Evolutionary conservation across 1,140 invertebrate genomes (phyloP), one percentile per base, ranked within the genome.

Genomic region (Teleopsis dalmanni): DNA sequence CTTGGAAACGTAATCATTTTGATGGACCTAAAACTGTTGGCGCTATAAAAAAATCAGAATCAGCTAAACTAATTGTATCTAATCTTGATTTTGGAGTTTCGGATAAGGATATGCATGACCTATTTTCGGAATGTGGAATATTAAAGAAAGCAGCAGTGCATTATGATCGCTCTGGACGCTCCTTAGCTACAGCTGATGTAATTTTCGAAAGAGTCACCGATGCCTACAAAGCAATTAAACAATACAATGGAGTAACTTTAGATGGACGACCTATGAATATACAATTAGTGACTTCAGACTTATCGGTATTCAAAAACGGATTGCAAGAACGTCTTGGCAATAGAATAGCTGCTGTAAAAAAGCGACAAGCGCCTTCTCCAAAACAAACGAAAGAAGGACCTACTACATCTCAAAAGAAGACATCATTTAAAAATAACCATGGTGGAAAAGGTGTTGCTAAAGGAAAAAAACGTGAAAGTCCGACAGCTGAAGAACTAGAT

Each of bases 41-140:
- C 52, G 57, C 60, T 44, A 62, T 58, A 45, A 73, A 76, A 50
- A 78, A 31, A 69, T 70, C 29, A 62, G 60, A 53, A 60, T 79
- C 82, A 36, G 85, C 87, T 9, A 95, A 95, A 72, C 80, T 98
- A 40, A 78, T 95, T 51, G 90, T 98, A 23, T 93, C 90, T 19
- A 98, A 98, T 76, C 78, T 98, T 58, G 93, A 98, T 72, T 97
- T 91, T 79, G 93, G 91, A 48, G 95, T 98, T 7, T 95, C 91
- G 48, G 91, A 96, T 70, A 87, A 87, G 31, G 94, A 97, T 74
- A 94, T 96, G 53, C 85, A 92, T 83, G 94, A 97, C 76, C 76
- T 99, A 45, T 99, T 98, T 76, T 85, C 88, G 52, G 95, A 99
- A 75, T 96, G 97, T 79, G 95, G 95, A 45, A 84, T 84, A 45